Base-by-base conservation (phyloP, 2,797 vertebrate species). In the Centropyge bicolor region DNA sequence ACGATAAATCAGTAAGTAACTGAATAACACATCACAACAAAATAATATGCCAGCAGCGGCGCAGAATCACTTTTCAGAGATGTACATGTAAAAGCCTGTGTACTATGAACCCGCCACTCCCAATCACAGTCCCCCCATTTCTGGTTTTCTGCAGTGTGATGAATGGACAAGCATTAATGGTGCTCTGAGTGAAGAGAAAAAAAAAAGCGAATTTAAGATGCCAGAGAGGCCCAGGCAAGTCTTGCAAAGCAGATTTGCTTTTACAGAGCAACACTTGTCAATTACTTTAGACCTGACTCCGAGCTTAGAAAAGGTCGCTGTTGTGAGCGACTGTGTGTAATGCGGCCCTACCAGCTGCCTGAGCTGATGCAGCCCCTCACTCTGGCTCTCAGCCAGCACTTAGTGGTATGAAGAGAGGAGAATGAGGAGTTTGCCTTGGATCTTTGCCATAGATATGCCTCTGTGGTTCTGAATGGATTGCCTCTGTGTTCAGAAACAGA, bases 391-490 rank as follows among this genome's bases (percentile, higher is more conserved):
- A 49, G 90, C 91, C 91, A 92, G 89, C 76, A 87, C 86, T 89
- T 76, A 89, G 85, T 78, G 82, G 77, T 88, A 84, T 86, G 83
- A 89, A 86, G 88, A 80, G 87, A 83, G 80, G 75, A 90, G 86
- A 91, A 91, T 79, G 89, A 92, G 88, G 82, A 92, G 88, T 86
- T 89, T 85, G 78, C 76, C 60, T 89, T 92, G 93, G 93, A 76
- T 35, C 13, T 54, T 22, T 49, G 89, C 91, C 92, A 94, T 78
- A 80, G 72, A 91, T 87, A 76, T 88, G 92, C 81, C 90, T 85
- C 69, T 54, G 83, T 75, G 81, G 70, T 78, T 89, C 81, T 75
- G 83, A 92, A 94, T 88, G 80, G 81, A 94, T 90, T 78, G 86
- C 87, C 70, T 81, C 70, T 69, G 74, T 86, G 88, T 88, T 80